Evolutionary conservation across 2,113 vertebrate species (phyloP).

Genomic region (Aspidoscelis tigris): DNA sequence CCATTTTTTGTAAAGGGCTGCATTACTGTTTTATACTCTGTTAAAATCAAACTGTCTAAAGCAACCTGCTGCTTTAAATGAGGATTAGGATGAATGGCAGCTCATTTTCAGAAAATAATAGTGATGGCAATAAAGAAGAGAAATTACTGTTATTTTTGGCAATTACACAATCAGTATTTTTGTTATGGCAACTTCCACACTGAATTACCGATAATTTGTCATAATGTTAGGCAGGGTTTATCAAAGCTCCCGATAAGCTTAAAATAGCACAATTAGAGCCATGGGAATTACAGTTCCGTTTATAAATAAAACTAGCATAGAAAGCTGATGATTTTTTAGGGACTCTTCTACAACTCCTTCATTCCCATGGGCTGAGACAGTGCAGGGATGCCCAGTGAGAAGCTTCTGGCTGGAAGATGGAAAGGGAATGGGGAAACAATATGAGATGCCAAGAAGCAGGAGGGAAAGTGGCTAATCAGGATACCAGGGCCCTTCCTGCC

Average conservation of each 20-base stretch:
- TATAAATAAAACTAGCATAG: background rate
- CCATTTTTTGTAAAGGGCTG: background rate
- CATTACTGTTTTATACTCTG: conserved; percentile 37
- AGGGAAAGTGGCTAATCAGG: no score
- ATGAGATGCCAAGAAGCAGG: no score
- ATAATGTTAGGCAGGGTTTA: conserved; percentile 16
- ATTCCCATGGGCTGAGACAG: no score
- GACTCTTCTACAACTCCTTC: background rate
- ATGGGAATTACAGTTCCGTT: background rate
- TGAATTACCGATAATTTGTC: conserved; percentile 20
- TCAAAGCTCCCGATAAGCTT: conserved; percentile 15
- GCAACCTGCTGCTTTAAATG: conserved; percentile 40
- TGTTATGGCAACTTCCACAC: conserved; percentile 23
- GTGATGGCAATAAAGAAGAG: conserved; percentile 38
- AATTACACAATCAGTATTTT: conserved; percentile 46
- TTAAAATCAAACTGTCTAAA: conserved; percentile 55
- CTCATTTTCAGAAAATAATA: conserved; percentile 41
- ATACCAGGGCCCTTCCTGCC: no score
- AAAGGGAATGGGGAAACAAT: no score
- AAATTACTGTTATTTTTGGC: conserved; percentile 46
- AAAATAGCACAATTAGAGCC: background rate
- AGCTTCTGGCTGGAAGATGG: no score
- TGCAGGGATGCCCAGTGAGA: no score
- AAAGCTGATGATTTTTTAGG: background rate
- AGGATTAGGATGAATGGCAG: conserved; percentile 32